Percentiles rank a stretch among this genome's conserved stretches.
phyloP scores from a whole-genome alignment of 2,888 invertebrate species.

The Acronicta psi region DNA sequence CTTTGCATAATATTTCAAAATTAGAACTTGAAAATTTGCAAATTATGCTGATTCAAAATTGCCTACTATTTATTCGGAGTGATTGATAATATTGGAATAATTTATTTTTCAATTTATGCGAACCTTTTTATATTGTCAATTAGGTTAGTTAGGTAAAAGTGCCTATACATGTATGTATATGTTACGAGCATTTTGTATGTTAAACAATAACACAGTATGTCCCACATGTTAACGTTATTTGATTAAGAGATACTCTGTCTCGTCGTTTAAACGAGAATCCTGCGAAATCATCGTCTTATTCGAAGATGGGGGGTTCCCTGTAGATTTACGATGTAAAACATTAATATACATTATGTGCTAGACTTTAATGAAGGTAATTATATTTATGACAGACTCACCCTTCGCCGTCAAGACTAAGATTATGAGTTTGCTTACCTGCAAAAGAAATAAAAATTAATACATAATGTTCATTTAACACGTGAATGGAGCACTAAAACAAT shows the following conservation, averaged over 20 bases:
- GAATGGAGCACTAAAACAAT: neutral
- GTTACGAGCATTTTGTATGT: conserved; percentile 5
- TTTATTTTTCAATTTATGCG: conserved; percentile 2
- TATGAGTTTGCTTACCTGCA: conserved; percentile 57
- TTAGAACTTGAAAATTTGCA: conserved; percentile 5
- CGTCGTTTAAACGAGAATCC: conserved; percentile 64
- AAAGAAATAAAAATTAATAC: conserved; percentile 32
- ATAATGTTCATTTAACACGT: conserved; percentile 4
- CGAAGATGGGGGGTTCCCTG: conserved; percentile 34
- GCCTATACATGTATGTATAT: no score
- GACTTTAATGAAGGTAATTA: conserved; percentile 41
- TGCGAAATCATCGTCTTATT: conserved; percentile 66
- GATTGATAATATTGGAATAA: conserved; percentile 16
- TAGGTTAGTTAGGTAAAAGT: no score
- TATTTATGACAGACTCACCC: conserved; percentile 49
- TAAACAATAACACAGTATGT: conserved; percentile 58
- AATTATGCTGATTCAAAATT: neutral
- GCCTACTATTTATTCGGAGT: neutral
- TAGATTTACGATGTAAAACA: conserved; percentile 41
- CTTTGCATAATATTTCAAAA: conserved; percentile 14
- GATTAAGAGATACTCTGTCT: conserved; percentile 70
- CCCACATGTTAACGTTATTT: conserved; percentile 65
- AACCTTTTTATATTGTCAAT: conserved; percentile 6
- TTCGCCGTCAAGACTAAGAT: conserved; percentile 18
- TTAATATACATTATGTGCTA: conserved; percentile 45